A percentile compares a stretch with the other conserved stretches of the same genome.
Conservation (phyloP, 2,113 vertebrate genomes). For the Microtus richardsoni region DNA sequence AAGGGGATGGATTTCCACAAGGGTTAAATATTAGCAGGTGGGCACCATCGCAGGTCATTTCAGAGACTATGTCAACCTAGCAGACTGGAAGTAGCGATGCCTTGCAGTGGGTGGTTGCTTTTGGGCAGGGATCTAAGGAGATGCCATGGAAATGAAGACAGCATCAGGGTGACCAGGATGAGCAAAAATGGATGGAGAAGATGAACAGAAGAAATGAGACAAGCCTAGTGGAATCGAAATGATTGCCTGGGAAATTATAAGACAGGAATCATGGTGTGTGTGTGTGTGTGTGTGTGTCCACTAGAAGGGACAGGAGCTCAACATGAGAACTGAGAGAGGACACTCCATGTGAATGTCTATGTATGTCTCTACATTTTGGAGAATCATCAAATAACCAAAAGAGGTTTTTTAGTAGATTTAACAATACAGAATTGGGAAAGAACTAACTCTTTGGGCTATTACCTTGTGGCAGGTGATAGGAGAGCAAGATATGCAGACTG, state of each 20-base stretch:
- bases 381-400: neutral
- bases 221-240: neutral
- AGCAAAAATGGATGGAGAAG: neutral
- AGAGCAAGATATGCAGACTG: neutral
- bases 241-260: neutral
- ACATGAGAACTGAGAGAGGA: no score
- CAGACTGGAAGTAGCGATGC: neutral
- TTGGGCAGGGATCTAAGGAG: neutral
- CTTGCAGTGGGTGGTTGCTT: neutral
- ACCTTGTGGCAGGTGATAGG: neutral
- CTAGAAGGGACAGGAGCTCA: no score
- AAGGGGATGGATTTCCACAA: neutral
- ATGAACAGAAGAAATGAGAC: neutral
- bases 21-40: neutral
- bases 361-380: constrained; percentile 15
- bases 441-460: neutral
- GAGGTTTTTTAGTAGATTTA: neutral
- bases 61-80: neutral
- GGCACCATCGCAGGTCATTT: neutral
- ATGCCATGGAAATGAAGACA: neutral
- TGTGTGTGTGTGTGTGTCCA: neutral
- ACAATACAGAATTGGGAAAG: neutral
- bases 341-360: neutral
- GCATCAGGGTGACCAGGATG: neutral
- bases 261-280: neutral